A percentile compares a stretch with the other conserved stretches of the same genome.
Conservation (phyloP, 2,797 vertebrate genomes). For the Anabas testudineus region DNA sequence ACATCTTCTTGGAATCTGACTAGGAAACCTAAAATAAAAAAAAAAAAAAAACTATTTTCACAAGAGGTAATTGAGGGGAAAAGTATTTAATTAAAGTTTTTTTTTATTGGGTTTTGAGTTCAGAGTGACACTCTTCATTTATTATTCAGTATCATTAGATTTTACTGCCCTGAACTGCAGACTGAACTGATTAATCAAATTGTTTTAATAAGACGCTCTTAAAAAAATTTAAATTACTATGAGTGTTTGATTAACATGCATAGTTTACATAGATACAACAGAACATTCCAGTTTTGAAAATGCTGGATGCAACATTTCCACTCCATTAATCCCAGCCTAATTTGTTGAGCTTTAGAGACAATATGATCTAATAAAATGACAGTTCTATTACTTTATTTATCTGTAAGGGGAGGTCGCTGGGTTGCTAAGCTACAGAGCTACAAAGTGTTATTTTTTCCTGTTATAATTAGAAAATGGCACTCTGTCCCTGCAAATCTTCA, state of each 20-base stretch:
- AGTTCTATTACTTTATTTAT: slow-evolving; percentile 18
- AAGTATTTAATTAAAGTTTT: too few relatives aligned
- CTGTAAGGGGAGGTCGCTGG: background rate
- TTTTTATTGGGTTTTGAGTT: background rate
- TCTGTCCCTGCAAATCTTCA: slow-evolving; percentile 19
- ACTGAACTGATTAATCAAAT: too few relatives aligned
- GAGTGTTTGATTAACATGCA: background rate
- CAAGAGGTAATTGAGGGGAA: too few relatives aligned
- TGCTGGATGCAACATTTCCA: background rate
- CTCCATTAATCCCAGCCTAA: background rate
- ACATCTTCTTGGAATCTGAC: background rate
- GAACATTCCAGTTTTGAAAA: background rate
- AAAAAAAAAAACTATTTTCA: background rate
- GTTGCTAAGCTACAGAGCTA: slow-evolving; percentile 18
- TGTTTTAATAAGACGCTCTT: background rate
- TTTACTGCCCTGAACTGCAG: too few relatives aligned
- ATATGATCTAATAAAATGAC: slow-evolving; percentile 1
- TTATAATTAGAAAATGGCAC: slow-evolving; percentile 27
- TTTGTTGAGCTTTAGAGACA: background rate
- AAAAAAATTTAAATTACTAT: background rate
- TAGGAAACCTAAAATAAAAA: background rate
- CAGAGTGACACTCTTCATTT: too few relatives aligned
- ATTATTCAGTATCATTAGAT: background rate
- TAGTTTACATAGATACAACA: background rate
- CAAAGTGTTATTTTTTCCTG: slow-evolving; percentile 24